Evolutionary conservation across 2,888 invertebrate species (phyloP).

Genomic region (Volucella zonaria): DNA sequence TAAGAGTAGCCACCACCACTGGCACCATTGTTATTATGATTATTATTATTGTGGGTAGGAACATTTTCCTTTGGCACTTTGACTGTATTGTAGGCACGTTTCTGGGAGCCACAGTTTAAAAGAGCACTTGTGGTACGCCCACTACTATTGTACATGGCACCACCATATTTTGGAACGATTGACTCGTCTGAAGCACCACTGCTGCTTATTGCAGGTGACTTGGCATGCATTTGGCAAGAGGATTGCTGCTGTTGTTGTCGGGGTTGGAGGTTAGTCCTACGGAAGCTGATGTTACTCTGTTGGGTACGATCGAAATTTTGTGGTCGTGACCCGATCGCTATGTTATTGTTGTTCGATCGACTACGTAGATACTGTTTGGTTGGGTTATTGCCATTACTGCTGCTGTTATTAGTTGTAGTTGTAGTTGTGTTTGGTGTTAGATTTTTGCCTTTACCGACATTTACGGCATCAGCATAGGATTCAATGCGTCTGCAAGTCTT

Average conservation of each 20-base stretch:
- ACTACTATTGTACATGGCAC: constrained; percentile 64
- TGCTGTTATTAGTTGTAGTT: constrained; percentile 55
- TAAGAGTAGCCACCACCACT: constrained; percentile 54
- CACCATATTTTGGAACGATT: constrained; percentile 78
- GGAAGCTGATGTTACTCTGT: constrained; percentile 76
- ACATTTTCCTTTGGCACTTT: constrained; percentile 81
- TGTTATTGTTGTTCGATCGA: constrained; percentile 73
- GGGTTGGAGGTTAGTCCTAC: constrained; percentile 71
- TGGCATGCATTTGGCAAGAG: constrained; percentile 69
- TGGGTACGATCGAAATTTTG: constrained; percentile 76
- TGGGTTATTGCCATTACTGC: constrained; percentile 49
- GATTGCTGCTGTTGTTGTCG: constrained; percentile 29
- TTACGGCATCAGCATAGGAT: constrained; percentile 76
- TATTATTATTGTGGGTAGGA: constrained; percentile 71
- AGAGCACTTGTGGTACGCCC: constrained; percentile 57
- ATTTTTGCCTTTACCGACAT: constrained; percentile 54
- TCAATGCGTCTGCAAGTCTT: constrained; percentile 81
- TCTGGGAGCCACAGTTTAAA: constrained; percentile 77
- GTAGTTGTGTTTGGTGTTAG: constrained; percentile 59
- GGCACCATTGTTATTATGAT: constrained; percentile 53
- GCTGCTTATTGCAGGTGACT: constrained; percentile 76
- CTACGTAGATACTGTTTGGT: constrained; percentile 77
- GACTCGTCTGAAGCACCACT: constrained; percentile 77
- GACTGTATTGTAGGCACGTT: constrained; percentile 80
- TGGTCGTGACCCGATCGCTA: constrained; percentile 60